These are phyloP conservation scores for Xenopus borealis DNA, from an alignment of 2,113 vertebrate genomes.

Conservation along the genomic window DNA sequence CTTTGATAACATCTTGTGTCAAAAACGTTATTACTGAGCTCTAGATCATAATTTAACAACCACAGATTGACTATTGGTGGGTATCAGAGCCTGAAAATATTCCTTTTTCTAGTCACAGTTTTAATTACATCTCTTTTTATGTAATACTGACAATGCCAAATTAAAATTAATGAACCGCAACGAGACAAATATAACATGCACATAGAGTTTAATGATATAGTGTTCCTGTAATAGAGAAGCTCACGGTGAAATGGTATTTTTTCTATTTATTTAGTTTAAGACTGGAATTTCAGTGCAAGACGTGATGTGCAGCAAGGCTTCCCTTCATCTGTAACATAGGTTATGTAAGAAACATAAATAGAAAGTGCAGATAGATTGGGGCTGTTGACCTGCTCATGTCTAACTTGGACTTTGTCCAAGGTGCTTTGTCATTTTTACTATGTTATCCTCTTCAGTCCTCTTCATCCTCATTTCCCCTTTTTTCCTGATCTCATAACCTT, in stretches of 20 bases:
- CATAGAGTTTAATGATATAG: conserved; percentile 55
- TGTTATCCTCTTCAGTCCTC: neutral
- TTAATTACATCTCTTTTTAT: conserved; percentile 68
- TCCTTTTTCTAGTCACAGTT: conserved; percentile 62
- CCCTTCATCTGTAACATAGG: neutral
- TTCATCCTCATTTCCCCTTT: too few relatives aligned
- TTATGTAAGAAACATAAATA: conserved; percentile 23
- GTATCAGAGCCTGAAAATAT: conserved; percentile 59
- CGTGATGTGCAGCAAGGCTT: neutral
- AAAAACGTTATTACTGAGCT: conserved; percentile 67
- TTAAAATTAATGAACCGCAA: conserved; percentile 73
- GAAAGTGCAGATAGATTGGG: conserved; percentile 3
- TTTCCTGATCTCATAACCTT: too few relatives aligned
- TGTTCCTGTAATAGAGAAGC: conserved; percentile 54
- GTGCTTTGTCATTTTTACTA: neutral
- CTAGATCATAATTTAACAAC: conserved; percentile 69
- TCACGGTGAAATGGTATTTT: conserved; percentile 29
- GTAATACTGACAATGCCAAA: conserved; percentile 61
- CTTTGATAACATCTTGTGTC: conserved; percentile 63
- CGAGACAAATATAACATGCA: conserved; percentile 61
- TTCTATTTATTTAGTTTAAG: conserved; percentile 32
- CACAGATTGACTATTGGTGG: conserved; percentile 46
- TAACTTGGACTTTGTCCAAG: neutral
- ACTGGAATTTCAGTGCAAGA: conserved; percentile 3
- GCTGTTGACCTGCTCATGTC: conserved; percentile 4